Percentiles rank a stretch among this genome's conserved stretches.
phyloP scores from a whole-genome alignment of 2,113 vertebrate genomes.

The Corythaeola cristata region DNA sequence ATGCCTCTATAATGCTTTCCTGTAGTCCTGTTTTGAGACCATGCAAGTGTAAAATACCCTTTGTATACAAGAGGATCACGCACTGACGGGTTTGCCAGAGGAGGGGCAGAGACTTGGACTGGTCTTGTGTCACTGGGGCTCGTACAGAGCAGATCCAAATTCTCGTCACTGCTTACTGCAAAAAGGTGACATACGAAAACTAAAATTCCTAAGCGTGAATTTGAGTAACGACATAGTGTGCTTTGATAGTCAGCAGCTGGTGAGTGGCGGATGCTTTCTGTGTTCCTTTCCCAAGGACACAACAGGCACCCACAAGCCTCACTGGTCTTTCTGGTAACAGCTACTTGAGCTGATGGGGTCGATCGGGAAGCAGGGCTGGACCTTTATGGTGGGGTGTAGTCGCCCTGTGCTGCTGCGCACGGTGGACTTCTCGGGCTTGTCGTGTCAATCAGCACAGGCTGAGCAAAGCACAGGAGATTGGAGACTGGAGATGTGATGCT shows the following conservation, averaged over 20 bases:
- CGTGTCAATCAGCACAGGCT: background rate
- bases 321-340: background rate
- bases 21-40: rapidly evolving
- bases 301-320: rapidly evolving
- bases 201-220: background rate
- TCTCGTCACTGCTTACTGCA: background rate
- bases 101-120: background rate
- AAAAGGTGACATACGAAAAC: background rate
- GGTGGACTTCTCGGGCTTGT: background rate
- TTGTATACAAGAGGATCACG: rapidly evolving
- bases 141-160: background rate
- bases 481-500: background rate
- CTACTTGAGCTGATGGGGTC: background rate
- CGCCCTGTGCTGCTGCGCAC: background rate
- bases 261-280: background rate
- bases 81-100: rapidly evolving
- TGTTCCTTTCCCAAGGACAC: background rate
- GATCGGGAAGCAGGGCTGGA: background rate
- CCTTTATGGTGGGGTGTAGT: background rate
- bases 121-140: rapidly evolving
- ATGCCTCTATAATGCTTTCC: rapidly evolving
- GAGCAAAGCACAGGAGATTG: background rate
- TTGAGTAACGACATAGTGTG: background rate
- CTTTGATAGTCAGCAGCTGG: background rate
- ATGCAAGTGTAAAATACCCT: rapidly evolving